phyloP scores from a whole-genome alignment of 1,140 invertebrate genomes.

The Andrena cerasifolii region DNA sequence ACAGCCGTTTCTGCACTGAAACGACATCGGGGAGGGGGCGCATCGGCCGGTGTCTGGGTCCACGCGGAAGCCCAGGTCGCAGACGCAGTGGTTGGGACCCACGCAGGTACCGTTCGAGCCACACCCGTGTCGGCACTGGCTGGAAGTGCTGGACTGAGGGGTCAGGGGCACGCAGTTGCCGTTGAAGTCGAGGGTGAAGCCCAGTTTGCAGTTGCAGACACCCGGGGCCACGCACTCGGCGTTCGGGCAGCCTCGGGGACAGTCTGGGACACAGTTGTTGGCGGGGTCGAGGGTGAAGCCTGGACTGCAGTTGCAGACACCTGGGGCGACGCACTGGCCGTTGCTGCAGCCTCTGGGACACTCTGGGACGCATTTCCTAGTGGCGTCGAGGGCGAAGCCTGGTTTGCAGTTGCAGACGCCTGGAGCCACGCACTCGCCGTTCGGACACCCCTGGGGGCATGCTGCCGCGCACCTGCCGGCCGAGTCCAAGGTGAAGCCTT shows the following conservation, averaged over 20 bases:
- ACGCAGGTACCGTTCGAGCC: slow-evolving; percentile 62
- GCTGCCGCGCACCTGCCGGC: slow-evolving; percentile 45
- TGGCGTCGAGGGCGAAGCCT: slow-evolving; percentile 19
- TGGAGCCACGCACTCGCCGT: slow-evolving; percentile 38
- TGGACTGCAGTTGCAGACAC: slow-evolving; percentile 32
- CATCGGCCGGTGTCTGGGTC: slow-evolving; percentile 56
- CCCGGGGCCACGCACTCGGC: slow-evolving; percentile 40
- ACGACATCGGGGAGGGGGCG: not conserved
- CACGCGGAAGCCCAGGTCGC: slow-evolving; percentile 58
- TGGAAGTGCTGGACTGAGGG: slow-evolving; percentile 51
- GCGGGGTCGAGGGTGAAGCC: slow-evolving; percentile 18
- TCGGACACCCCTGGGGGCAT: slow-evolving; percentile 10
- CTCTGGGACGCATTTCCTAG: slow-evolving; percentile 18
- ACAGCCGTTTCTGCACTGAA: slow-evolving; percentile 47
- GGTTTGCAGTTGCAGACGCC: slow-evolving; percentile 20
- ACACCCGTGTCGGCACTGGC: slow-evolving; percentile 40
- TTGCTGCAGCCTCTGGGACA: slow-evolving; percentile 27
- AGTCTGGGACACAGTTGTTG: slow-evolving; percentile 32
- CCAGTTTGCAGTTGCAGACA: slow-evolving; percentile 34
- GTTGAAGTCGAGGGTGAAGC: slow-evolving; percentile 24
- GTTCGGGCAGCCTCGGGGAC: slow-evolving; percentile 8
- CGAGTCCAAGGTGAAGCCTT: slow-evolving; percentile 55
- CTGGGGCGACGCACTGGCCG: slow-evolving; percentile 38
- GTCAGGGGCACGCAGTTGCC: slow-evolving; percentile 24
- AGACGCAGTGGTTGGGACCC: slow-evolving; percentile 79